Percentiles rank a stretch among this genome's conserved stretches.
These are phyloP conservation scores for Nesometra sesokonis DNA, from an alignment of 35 echinoderm and acorn worm genomes.

Conservation along the genomic window DNA sequence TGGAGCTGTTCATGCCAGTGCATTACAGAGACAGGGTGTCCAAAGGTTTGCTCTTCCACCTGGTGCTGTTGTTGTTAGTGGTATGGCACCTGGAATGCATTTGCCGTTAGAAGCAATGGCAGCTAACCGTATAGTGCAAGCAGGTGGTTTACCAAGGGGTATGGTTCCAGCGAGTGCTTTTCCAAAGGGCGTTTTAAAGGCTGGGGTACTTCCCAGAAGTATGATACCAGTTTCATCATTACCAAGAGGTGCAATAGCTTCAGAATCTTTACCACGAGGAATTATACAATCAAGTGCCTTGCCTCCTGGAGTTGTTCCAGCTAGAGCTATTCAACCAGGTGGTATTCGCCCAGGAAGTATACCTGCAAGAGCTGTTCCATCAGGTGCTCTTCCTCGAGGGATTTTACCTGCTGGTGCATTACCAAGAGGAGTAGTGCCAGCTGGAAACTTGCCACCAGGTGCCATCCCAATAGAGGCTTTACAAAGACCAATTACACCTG, in stretches of 20 bases:
- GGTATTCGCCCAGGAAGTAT: not conserved
- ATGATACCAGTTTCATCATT: slow-evolving; percentile 3
- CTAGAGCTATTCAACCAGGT: not conserved
- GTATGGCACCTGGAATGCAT: not conserved
- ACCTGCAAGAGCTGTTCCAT: not conserved
- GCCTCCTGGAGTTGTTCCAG: not conserved
- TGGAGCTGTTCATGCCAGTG: not conserved
- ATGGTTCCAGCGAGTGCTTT: slow-evolving; percentile 2
- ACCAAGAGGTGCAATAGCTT: not conserved
- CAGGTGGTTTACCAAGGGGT: not conserved
- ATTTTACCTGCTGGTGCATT: slow-evolving; percentile 18
- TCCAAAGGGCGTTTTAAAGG: not conserved
- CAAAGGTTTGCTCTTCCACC: not conserved
- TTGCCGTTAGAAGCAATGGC: not conserved
- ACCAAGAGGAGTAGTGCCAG: slow-evolving; percentile 2
- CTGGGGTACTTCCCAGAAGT: slow-evolving; percentile 8
- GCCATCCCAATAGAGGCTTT: not conserved
- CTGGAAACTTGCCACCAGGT: not conserved
- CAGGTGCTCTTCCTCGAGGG: not conserved
- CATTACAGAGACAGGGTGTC: not conserved
- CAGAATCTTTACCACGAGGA: not conserved
- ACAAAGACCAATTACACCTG: not conserved
- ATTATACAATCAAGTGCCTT: not conserved
- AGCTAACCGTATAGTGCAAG: not conserved
- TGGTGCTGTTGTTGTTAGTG: slow-evolving; percentile 2